These are phyloP conservation scores for Littorina saxatilis DNA, from an alignment of 1,140 invertebrate species.

Conservation along the genomic window DNA sequence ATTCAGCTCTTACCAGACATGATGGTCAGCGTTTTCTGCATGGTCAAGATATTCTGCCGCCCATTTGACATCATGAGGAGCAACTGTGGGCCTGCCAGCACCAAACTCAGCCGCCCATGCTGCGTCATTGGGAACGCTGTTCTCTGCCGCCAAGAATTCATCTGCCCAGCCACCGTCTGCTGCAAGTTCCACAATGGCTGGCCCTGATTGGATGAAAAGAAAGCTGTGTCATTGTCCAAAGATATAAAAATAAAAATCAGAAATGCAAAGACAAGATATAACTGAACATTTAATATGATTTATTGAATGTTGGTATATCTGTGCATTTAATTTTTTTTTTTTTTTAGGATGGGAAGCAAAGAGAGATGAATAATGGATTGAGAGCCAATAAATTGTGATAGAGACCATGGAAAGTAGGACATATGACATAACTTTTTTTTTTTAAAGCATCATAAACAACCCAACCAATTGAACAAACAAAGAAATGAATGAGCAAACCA, in stretches of 20 bases:
- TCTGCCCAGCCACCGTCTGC: conserved; percentile 68
- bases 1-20: conserved; percentile 4
- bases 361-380: too few species aligned
- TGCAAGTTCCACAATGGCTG: conserved; percentile 77
- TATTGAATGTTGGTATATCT: too few species aligned
- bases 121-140: background rate
- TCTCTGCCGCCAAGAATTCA: conserved; percentile 64
- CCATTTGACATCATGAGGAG: conserved; percentile 60
- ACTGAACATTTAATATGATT: too few species aligned
- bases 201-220: conserved; percentile 69
- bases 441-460: too few species aligned
- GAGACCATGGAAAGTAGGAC: too few species aligned
- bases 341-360: too few species aligned
- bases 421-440: too few species aligned
- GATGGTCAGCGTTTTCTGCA: conserved; percentile 24
- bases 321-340: too few species aligned
- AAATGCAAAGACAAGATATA: background rate
- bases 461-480: too few species aligned
- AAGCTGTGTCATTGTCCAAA: background rate
- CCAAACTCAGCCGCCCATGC: conserved; percentile 42
- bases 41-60: conserved; percentile 42
- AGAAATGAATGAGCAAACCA: too few species aligned
- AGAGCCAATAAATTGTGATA: too few species aligned
- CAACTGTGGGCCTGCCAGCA: conserved; percentile 29
- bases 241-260: conserved; percentile 3